Evolutionary conservation across 2,113 vertebrate genomes (phyloP).

Genomic region (Peromyscus maniculatus): DNA sequence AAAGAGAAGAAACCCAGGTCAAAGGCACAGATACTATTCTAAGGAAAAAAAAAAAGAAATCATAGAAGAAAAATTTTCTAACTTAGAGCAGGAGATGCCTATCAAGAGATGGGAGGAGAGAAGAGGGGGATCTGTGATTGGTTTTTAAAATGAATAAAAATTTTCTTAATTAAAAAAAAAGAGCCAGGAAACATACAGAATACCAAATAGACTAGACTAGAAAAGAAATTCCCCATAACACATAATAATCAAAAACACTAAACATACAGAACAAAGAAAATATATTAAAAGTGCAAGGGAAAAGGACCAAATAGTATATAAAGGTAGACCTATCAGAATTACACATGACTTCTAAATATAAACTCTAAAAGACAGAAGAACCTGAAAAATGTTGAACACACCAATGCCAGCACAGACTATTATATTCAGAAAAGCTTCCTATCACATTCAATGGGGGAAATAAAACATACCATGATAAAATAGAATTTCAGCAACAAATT

Average conservation of each 20-base stretch:
- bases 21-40: background rate
- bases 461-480: background rate
- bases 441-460: background rate
- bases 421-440: background rate
- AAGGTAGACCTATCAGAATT: background rate
- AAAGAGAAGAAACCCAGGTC: background rate
- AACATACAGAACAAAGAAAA: background rate
- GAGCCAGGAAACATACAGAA: background rate
- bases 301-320: background rate
- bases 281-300: background rate
- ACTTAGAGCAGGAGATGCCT: background rate
- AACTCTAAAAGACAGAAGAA: background rate
- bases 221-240: background rate
- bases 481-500: background rate
- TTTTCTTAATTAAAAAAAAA: too few species aligned
- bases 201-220: background rate
- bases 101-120: background rate
- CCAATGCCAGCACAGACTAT: background rate
- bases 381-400: background rate
- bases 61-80: background rate
- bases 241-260: background rate
- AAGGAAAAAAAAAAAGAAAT: background rate
- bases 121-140: too few species aligned
- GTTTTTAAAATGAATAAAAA: too few species aligned
- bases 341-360: background rate